Base-by-base conservation (phyloP, 2,888 invertebrate species). In the Zonitis immaculata region DNA sequence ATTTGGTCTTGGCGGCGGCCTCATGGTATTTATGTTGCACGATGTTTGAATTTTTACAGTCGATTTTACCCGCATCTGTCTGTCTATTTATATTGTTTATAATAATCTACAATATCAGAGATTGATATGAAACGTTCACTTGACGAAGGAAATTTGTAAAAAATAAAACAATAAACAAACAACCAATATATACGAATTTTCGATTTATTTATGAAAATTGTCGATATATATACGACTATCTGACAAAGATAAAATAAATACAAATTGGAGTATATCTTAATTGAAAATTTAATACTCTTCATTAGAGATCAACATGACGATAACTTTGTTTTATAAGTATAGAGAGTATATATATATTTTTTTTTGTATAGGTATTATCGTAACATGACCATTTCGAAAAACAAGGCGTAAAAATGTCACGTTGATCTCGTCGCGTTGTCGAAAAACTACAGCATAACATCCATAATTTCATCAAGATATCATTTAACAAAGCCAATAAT, bases 401-500 rank as follows among this genome's bases (percentile, higher is more conserved):
- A 35, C 18, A 35, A 35, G 9, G 16, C 65, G 67, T 65, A 60
- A 52, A 64, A 66, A 63, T 66, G 64, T 59, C 57, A 67, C 66
- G 65, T n/a, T 27, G 18, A 25, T 44, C 26, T 16, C 6, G 12
- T 3, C 6, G 6, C n/a, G n/a, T 6, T 16, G 12, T 50, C 50
- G 50, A 50, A 50, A 47, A 50, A 50, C 44, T 1, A 30, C 25
- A 60, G 59, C 67, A 65, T 68, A 60, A 60, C 67, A 65, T 68
- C 68, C 67, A 70, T 72, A 72, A 72, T 72, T 71, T 67, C 60
- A 68, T 69, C 72, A 72, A 71, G 71, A 67, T 68, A 67, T 69
- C 69, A 68, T 67, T 67, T 72, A 73, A 73, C 73, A 70, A 73
- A 71, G 68, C 66, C 73, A 73, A 75, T 75, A 75, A 75, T 70